phyloP scores from a whole-genome alignment of 1,140 invertebrate genomes.

The Dryas iulia region DNA sequence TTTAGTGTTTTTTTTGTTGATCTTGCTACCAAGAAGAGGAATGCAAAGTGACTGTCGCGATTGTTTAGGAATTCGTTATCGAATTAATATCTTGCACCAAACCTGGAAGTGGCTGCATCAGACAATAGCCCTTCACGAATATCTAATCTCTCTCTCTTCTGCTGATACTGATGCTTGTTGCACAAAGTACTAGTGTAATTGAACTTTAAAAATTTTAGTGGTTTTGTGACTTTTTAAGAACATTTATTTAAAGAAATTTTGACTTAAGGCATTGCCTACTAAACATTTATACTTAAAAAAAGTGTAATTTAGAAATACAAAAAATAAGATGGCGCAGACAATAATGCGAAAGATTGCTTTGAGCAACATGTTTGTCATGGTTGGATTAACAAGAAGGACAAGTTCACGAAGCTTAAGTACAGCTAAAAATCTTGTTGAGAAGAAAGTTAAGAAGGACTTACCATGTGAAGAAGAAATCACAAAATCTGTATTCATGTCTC shows the following conservation, averaged over 20 bases:
- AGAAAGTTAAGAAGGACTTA: constrained; percentile 52
- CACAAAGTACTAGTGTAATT: constrained; percentile 57
- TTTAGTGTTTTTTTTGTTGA: constrained; percentile 71
- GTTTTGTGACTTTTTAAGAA: constrained; percentile 31
- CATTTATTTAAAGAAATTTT: constrained; percentile 51
- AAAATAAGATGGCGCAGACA: constrained; percentile 65
- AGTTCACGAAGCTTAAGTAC: constrained; percentile 57
- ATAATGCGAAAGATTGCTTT: constrained; percentile 68
- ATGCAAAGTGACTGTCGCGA: constrained; percentile 91
- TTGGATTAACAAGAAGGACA: constrained; percentile 60
- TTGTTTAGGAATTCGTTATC: constrained; percentile 91
- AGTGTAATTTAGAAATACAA: neutral
- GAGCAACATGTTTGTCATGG: constrained; percentile 58
- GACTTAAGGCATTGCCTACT: constrained; percentile 53
- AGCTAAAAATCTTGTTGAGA: constrained; percentile 41
- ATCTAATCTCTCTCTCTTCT: constrained; percentile 88
- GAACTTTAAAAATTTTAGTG: constrained; percentile 38
- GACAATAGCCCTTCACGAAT: constrained; percentile 91
- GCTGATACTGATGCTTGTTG: constrained; percentile 83
- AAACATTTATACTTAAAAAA: constrained; percentile 74
- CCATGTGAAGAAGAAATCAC: constrained; percentile 80
- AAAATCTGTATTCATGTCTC: constrained; percentile 95
- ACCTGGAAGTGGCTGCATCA: constrained; percentile 96
- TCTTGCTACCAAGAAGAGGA: constrained; percentile 86
- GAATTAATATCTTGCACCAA: constrained; percentile 91